Percentiles rank a stretch among this genome's conserved stretches.
Evolutionary conservation across 2,113 vertebrate species (phyloP).

Genomic region (Coryphaenoides rupestris): DNA sequence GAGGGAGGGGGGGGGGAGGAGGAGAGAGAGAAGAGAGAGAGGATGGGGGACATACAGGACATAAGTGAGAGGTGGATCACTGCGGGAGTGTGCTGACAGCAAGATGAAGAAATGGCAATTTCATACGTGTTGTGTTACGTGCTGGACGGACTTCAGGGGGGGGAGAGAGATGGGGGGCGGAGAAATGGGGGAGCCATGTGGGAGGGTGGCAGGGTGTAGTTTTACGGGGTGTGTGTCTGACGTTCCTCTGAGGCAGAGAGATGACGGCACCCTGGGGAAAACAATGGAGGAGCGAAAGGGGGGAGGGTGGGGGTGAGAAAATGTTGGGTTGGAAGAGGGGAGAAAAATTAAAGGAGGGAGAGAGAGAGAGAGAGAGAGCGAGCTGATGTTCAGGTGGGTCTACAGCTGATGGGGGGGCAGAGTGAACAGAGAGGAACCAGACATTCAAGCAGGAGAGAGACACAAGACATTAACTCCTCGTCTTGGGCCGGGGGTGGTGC

Average conservation of each 20-base stretch:
- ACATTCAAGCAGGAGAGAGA: too few relatives aligned
- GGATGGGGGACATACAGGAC: too few relatives aligned
- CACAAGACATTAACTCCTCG: too few relatives aligned
- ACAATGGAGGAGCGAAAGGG: constrained; percentile 8
- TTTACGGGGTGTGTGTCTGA: constrained; percentile 8
- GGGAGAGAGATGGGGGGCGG: neutral
- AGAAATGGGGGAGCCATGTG: too few relatives aligned
- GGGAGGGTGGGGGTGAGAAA: constrained; percentile 1
- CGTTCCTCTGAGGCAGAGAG: constrained; percentile 26
- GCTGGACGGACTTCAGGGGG: constrained; percentile 1
- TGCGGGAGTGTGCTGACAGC: constrained; percentile 24
- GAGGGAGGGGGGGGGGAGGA: constrained; percentile 23
- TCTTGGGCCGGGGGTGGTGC: too few relatives aligned
- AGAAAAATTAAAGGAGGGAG: constrained; percentile 12
- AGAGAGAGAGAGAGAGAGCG: constrained; percentile 11
- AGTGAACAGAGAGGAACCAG: neutral
- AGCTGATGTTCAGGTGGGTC: constrained; percentile 38
- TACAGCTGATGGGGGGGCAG: constrained; percentile 16
- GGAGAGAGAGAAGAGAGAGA: neutral
- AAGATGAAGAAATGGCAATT: constrained; percentile 21
- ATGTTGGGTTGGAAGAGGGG: neutral
- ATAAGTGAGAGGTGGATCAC: constrained; percentile 24
- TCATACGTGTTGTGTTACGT: neutral
- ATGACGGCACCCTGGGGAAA: constrained; percentile 20
- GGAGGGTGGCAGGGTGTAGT: neutral